Conservation (phyloP, 2,113 vertebrate species). For the Pionites leucogaster region DNA sequence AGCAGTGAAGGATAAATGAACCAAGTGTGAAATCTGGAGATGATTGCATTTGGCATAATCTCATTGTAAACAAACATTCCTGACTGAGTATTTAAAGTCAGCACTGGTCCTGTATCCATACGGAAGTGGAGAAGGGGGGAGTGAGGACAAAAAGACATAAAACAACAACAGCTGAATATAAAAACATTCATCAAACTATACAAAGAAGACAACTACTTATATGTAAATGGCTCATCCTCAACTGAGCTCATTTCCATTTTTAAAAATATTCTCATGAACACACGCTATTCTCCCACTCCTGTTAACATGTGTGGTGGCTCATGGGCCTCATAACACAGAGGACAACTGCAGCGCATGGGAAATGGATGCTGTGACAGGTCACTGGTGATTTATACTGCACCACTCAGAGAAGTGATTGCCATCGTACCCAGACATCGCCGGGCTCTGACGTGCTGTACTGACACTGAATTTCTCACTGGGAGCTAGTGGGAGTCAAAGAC, state of each 20-base stretch:
- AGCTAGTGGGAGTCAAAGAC: background rate
- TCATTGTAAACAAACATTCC: background rate
- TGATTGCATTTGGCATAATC: background rate
- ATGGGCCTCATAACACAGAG: conserved; percentile 23
- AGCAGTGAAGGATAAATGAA: background rate
- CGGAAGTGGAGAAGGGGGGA: rapidly evolving
- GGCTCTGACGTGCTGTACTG: background rate
- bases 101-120: background rate
- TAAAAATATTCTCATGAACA: background rate
- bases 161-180: too few relatives aligned
- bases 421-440: background rate
- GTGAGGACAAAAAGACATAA: background rate
- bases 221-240: background rate
- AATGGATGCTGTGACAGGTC: conserved; percentile 60
- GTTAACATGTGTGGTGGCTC: background rate
- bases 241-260: background rate
- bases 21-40: background rate
- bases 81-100: background rate
- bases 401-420: conserved; percentile 16
- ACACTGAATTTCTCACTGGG: background rate
- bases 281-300: background rate
- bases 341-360: conserved; percentile 12
- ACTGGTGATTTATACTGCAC: conserved; percentile 58
- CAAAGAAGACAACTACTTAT: background rate
- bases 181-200: background rate